Evolutionary conservation across 2,888 invertebrate genomes (phyloP), one percentile per base, ranked within the genome.

Genomic region (Ischnus inquisitorius): DNA sequence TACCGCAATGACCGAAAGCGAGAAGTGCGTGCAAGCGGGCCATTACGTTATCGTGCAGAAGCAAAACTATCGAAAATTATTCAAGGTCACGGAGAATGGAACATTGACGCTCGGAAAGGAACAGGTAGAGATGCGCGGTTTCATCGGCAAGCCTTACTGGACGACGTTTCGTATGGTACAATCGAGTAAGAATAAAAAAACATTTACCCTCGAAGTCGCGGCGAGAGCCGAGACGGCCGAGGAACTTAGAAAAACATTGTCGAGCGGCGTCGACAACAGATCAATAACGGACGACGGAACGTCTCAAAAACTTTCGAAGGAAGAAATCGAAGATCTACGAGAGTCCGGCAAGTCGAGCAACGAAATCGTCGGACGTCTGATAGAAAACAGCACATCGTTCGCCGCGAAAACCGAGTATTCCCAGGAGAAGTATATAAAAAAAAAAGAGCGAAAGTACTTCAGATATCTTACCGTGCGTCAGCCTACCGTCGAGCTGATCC

Each of bases 381-480:
- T 99, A 69, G 97, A 97, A 84, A 98, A 98, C 92, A 99, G 98
- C 16, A 97, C 96, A 87, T 98, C 98, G 0, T 99, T 99, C 93
- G 95, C 95, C 48, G 95, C 96, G 78, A 99, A 99, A 95, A 99
- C 98, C 0, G 98, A 97, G 90, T 99, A 96, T 93, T 97, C 97
- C 0, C 97, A 99, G 93, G 97, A 98, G 88, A 99, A 99, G 93
- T 99, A 99, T 93, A 95, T 99, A 60, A 97, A 97, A 89, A 99
- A 99, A 93, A 99, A 99, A 93, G 97, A 98, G 90, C 97, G 97
- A 89, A 99, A 99, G 94, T 99, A 98, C 94, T 97, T 96, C 91
- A 97, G 97, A 90, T 97, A 96, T 90, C 94, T 98, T 16, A 96
- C 96, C 87, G 95, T 99, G 67, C 94, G 97, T 4, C 96, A 95